Evolutionary conservation across 2,797 vertebrate genomes (phyloP), one percentile per base, ranked within the genome.

Genomic region (Todus mexicanus): DNA sequence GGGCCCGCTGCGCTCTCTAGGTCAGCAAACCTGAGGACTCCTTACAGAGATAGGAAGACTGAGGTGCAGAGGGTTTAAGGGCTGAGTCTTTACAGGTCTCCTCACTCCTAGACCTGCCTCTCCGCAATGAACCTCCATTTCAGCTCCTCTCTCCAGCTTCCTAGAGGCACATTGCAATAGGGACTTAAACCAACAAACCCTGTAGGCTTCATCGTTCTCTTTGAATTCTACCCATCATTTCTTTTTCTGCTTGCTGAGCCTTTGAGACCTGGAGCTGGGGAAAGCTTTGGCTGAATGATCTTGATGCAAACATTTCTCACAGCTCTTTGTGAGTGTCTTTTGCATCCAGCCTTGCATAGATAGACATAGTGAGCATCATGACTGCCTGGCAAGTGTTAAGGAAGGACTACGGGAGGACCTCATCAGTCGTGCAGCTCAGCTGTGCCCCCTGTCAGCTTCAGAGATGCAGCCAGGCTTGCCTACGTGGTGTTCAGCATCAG

Each of bases 381-480:
- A 64, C 68, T 47, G 10, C 33, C 4, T 0, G 2, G 64, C 54
- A 18, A 65, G 33, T 4, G 9, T n/a, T 42, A 12, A 37, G 21
- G 51, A 19, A 80, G 63, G 50, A 7, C 14, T 26, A 1, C 2
- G 25, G 72, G 65, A 86, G 35, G 47, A 70, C 33, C 38, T 45
- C 35, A 4, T 12, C 7, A 3, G 15, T 37, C 5, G 4, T 40
- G n/a, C 70, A 72, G 84, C 87, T 92, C 74, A 76, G 59, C 73
- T 80, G 65, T 90, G 84, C 57, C 69, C 85, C n/a, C 53, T 86
- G 53, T 40, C 65, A 87, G 69, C 73, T 56, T 37, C 33, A 40
- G 50, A 65, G 57, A 5, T 8, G 40, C 59, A 80, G 29, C 56
- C 40, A 8, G 56, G 26, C 37, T 48, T 22, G 48, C 11, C 40